Conservation (phyloP, 2,888 invertebrate species). For the Bimastos eiseni region DNA sequence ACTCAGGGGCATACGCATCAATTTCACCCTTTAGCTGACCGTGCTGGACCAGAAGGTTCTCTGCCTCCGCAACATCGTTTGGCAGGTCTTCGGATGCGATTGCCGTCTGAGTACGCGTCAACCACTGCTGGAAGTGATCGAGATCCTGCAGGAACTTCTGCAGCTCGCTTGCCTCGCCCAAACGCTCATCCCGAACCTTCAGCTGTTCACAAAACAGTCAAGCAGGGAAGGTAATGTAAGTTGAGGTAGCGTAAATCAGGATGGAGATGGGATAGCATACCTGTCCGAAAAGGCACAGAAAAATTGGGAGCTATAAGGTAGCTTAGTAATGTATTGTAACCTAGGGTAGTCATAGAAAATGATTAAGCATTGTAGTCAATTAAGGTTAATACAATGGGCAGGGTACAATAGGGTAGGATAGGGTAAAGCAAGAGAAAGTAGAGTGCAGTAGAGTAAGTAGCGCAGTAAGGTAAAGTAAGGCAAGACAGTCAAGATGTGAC, state of each 20-base stretch:
- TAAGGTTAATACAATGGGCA: no score
- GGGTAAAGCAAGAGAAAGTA: no score
- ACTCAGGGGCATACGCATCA: constrained; percentile 97
- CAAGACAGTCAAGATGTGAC: not conserved
- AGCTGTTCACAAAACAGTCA: constrained; percentile 67
- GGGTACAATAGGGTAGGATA: not conserved
- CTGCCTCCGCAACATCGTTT: constrained; percentile 75
- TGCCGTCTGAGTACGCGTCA: constrained; percentile 98
- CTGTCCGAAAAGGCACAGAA: not conserved
- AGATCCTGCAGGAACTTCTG: constrained; percentile 84
- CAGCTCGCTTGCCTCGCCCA: constrained; percentile 97
- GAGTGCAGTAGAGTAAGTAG: not conserved
- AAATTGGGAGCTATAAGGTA: not conserved
- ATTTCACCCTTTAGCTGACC: constrained; percentile 97
- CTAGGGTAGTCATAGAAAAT: no score
- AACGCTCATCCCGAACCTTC: constrained; percentile 94
- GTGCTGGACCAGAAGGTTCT: constrained; percentile 93
- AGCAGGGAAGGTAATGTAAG: not conserved
- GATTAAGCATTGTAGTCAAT: no score
- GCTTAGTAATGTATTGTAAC: not conserved
- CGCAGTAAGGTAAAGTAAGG: not conserved
- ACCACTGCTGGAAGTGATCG: constrained; percentile 99
- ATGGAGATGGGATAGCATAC: not conserved
- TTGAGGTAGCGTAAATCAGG: not conserved
- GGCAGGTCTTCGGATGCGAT: constrained; percentile 63